These are phyloP conservation scores for Drosophila subobscura DNA, from an alignment of 1,140 invertebrate genomes.

Conservation along the genomic window DNA sequence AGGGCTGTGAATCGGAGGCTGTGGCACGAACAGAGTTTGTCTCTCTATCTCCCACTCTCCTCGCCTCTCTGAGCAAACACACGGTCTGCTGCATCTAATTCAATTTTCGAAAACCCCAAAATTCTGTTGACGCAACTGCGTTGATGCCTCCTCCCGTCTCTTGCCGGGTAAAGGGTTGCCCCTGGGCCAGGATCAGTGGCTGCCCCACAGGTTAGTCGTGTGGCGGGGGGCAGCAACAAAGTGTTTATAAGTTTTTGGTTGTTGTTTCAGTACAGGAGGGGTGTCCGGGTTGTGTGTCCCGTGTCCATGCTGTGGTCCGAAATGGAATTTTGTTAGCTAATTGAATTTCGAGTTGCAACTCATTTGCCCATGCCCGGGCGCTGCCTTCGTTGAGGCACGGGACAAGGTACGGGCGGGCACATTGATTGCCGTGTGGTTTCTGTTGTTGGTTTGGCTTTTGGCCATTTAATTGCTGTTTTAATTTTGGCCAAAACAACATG, in stretches of 20 bases:
- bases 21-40: conserved; percentile 27
- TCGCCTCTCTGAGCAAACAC: conserved; percentile 17
- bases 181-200: too few species aligned
- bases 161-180: neutral
- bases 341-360: conserved; percentile 81
- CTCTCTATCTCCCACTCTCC: conserved; percentile 17
- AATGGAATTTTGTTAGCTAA: conserved; percentile 82
- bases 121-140: conserved; percentile 79
- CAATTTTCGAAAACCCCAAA: conserved; percentile 79
- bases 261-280: conserved; percentile 9
- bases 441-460: conserved; percentile 67
- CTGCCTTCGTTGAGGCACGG: neutral
- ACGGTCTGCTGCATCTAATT: conserved; percentile 82
- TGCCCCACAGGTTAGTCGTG: neutral
- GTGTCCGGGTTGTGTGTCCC: conserved; percentile 17
- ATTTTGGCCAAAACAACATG: conserved; percentile 55
- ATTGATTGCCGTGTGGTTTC: conserved; percentile 16
- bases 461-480: conserved; percentile 81
- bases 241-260: conserved; percentile 77
- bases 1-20: conserved; percentile 2
- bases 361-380: conserved; percentile 71
- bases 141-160: conserved; percentile 46
- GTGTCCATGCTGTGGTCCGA: conserved; percentile 65
- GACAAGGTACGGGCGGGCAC: too few species aligned
- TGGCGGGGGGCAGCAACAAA: conserved; percentile 30